phyloP scores from a whole-genome alignment of 2,888 invertebrate species.

The Miltochrista miniata region DNA sequence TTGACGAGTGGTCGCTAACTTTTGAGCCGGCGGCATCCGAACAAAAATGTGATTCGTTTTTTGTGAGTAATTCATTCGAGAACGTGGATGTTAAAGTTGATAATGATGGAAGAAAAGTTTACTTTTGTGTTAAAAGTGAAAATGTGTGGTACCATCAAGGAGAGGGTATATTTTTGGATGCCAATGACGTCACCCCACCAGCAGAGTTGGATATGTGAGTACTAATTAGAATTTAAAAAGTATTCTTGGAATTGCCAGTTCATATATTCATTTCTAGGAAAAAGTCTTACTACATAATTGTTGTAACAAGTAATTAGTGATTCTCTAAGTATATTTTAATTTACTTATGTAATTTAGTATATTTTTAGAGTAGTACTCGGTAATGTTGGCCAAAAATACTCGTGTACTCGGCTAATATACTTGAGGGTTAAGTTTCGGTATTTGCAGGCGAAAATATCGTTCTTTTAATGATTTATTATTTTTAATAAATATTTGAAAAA shows the following conservation, averaged over 20 bases:
- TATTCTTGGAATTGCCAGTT: constrained; percentile 3
- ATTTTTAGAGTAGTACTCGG: background rate
- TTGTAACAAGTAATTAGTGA: background rate
- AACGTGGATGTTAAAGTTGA: constrained; percentile 52
- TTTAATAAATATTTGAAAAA: background rate
- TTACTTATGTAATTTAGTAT: background rate
- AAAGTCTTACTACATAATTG: constrained; percentile 1
- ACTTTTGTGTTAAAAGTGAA: constrained; percentile 64
- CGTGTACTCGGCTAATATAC: no score
- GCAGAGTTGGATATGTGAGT: constrained; percentile 53
- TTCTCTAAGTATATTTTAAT: background rate
- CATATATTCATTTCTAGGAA: background rate
- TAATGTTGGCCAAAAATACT: background rate
- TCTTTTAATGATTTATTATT: background rate
- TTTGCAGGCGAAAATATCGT: background rate
- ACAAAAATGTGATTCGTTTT: constrained; percentile 41
- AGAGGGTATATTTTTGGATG: constrained; percentile 67
- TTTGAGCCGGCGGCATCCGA: constrained; percentile 53
- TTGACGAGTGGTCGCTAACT: constrained; percentile 68
- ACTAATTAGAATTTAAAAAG: constrained; percentile 21
- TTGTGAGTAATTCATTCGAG: constrained; percentile 39
- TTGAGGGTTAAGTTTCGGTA: background rate
- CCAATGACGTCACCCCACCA: constrained; percentile 69
- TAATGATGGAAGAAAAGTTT: constrained; percentile 50
- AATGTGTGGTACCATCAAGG: constrained; percentile 70